Conservation (phyloP, 2,888 invertebrate species). For the Cecidostiba fungosa region DNA sequence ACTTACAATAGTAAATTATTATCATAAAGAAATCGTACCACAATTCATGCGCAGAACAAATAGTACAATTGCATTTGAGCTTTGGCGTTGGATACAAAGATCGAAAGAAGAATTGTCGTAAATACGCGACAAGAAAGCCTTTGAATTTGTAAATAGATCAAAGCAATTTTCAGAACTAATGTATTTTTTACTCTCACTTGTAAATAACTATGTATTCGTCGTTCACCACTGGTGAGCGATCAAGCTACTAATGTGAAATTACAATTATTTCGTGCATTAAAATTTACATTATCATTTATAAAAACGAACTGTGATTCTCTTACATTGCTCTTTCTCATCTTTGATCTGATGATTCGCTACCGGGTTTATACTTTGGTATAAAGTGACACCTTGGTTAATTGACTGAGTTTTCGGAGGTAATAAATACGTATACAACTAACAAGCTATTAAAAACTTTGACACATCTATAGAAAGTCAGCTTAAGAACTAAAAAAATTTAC, state of each 20-base stretch:
- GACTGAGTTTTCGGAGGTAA: conserved; percentile 32
- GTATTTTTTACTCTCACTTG: conserved; percentile 37
- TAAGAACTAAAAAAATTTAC: conserved; percentile 22
- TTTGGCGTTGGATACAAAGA: conserved; percentile 38
- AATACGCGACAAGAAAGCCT: background rate
- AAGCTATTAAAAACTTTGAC: background rate
- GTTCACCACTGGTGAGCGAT: background rate
- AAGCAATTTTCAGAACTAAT: conserved; percentile 25
- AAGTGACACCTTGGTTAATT: conserved; percentile 30
- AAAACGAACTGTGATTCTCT: conserved; percentile 22
- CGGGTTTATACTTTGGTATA: conserved; percentile 40
- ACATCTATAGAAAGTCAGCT: background rate
- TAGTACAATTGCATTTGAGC: conserved; percentile 22
- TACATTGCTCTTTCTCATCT: conserved; percentile 22
- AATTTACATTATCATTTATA: conserved; percentile 32
- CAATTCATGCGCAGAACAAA: conserved; percentile 2
- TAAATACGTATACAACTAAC: conserved; percentile 41
- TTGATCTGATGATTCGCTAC: conserved; percentile 17
- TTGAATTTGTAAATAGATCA: conserved; percentile 30
- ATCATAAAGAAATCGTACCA: conserved; percentile 32
- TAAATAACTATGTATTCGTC: conserved; percentile 25
- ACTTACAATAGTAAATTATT: conserved; percentile 42
- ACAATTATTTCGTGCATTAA: conserved; percentile 26
- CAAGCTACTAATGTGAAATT: conserved; percentile 18
- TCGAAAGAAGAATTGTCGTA: background rate